Evolutionary conservation across 1,140 invertebrate genomes (phyloP), one percentile per base, ranked within the genome.

Genomic region (Pogonognathellus flavescens): DNA sequence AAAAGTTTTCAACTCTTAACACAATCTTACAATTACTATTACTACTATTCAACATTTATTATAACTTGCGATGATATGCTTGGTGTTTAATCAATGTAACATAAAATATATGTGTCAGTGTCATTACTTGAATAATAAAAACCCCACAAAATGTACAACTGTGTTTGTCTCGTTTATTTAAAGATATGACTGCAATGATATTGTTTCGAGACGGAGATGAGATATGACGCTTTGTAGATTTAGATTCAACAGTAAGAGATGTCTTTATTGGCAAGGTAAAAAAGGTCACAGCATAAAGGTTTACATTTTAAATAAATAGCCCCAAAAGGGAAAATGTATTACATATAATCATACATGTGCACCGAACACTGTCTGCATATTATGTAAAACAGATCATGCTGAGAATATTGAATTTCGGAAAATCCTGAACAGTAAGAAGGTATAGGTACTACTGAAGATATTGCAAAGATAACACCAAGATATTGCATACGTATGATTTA

Each of bases 91-190:
- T 76, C 70, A 50, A 76, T 66, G 62, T 66, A 66, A 66, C 25
- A 76, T 76, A 49, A 57, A 41, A 25, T 66, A 80, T 50, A 16
- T 81, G 80, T 81, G 50, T 81, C 80, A 60, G 55, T 66, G 59
- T 83, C 82, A 83, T 83, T 83, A 60, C 59, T 60, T 83, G 57
- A 76, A 31, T 76, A 76, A 84, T 84, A 84, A 84, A 84, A 84
- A 84, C 52, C 70, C 83, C 52, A 84, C 83, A 84, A 84, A 84
- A 84, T 84, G 83, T 84, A 84, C 9, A 7, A 22, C 8, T 80
- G 25, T 22, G 49, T 50, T 53, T 22, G n/a, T 25, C 70, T 22
- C 16, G 10, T 20, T 25, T 60, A 41, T 83, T 31, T 41, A 1
- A 41, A 41, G 6, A 41, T 3, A 41, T 41, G n/a, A n/a, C n/a